Conservation (phyloP, 2,888 invertebrate species). For the Mesorhabditis belari region DNA sequence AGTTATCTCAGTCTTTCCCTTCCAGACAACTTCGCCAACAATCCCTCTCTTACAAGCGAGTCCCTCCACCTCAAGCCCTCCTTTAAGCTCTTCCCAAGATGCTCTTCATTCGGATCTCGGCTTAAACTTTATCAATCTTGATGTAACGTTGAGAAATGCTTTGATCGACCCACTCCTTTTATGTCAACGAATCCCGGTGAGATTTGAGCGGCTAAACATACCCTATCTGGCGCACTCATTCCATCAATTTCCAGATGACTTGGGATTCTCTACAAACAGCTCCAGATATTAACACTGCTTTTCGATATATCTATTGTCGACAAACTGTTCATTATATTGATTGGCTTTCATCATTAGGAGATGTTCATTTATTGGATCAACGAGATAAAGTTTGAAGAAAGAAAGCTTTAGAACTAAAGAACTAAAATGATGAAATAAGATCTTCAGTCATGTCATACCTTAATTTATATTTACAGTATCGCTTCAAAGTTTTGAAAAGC, state of each 20-base stretch:
- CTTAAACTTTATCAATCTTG: neutral
- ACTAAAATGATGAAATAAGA: neutral
- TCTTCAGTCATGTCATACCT: neutral
- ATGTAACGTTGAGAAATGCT: neutral
- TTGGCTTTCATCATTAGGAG: neutral
- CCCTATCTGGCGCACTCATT: neutral
- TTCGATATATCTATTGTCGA: neutral
- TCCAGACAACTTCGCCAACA: neutral
- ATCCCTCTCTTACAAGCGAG: neutral
- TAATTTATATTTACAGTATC: no score
- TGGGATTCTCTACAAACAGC: neutral
- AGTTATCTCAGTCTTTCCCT: neutral
- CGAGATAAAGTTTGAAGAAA: neutral
- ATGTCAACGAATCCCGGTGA: neutral
- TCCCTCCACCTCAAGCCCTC: neutral
- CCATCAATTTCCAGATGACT: neutral
- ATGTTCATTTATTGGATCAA: neutral
- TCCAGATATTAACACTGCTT: neutral
- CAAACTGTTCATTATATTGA: neutral
- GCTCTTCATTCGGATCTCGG: neutral
- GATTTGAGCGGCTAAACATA: neutral
- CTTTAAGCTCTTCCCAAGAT: neutral
- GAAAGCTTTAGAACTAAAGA: neutral
- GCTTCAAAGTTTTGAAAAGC: no score
- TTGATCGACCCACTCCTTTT: neutral